These are phyloP conservation scores for Cirrhinus molitorella DNA, from an alignment of 2,797 vertebrate species.

Conservation along the genomic window DNA sequence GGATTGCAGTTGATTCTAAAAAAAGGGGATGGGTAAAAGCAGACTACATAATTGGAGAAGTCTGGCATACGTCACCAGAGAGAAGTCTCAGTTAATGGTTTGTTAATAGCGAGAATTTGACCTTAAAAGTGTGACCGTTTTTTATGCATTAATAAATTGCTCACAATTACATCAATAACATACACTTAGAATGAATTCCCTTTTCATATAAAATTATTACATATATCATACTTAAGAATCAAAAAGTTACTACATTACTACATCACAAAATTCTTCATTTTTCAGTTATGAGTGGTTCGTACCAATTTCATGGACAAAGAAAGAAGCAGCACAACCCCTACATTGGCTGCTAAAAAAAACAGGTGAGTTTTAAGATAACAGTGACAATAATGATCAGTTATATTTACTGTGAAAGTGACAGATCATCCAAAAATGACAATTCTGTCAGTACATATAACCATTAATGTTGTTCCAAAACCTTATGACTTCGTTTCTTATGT, in stretches of 20 bases:
- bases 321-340: accelerated
- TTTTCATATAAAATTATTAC: neutral
- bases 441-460: neutral
- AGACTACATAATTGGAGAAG: neutral
- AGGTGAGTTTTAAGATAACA: conserved; percentile 60
- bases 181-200: neutral
- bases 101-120: too few relatives aligned
- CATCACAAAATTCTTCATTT: conserved; percentile 2
- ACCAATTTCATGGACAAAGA: conserved; percentile 81
- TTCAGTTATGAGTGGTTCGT: conserved; percentile 89
- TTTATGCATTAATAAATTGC: neutral
- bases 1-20: neutral
- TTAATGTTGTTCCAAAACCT: neutral
- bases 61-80: neutral
- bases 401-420: too few relatives aligned
- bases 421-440: neutral
- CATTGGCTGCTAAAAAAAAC: conserved; percentile 72
- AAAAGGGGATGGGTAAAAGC: neutral
- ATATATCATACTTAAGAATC: neutral
- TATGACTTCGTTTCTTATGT: neutral
- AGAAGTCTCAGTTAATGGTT: neutral
- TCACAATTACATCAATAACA: neutral
- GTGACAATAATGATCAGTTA: neutral
- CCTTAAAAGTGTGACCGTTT: neutral
- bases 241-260: neutral